Percentiles rank a stretch among this genome's conserved stretches.
phyloP scores from a whole-genome alignment of 2,797 vertebrate species.

The Danio tinwini region DNA sequence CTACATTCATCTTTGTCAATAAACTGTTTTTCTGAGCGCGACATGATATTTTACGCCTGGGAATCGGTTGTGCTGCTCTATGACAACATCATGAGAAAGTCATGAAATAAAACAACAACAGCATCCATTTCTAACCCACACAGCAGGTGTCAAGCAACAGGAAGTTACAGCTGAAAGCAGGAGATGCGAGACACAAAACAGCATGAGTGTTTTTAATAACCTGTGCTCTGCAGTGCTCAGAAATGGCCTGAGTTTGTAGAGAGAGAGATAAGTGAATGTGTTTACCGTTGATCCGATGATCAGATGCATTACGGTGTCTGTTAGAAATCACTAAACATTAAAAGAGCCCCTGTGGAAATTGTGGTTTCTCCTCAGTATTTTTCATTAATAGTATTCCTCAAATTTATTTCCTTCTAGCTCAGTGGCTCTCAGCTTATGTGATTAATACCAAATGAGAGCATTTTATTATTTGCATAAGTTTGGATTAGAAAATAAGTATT shows the following conservation, averaged over 20 bases:
- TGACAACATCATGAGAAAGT: background rate
- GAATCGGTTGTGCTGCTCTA: background rate
- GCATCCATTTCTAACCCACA: background rate
- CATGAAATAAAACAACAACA: background rate
- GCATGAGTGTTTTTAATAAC: constrained; percentile 23
- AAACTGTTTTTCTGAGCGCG: background rate
- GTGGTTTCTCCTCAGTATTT: background rate
- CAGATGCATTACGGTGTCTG: background rate
- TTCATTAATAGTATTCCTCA: background rate
- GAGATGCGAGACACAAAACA: constrained; percentile 12
- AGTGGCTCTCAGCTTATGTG: background rate
- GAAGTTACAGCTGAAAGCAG: background rate
- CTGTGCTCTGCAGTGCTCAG: background rate
- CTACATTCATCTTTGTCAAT: background rate
- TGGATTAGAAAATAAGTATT: background rate
- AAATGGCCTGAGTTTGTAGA: background rate
- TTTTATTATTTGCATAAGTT: background rate
- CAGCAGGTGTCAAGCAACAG: constrained; percentile 8
- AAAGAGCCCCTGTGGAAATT: background rate
- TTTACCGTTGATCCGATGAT: background rate
- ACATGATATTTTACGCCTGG: background rate
- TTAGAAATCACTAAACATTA: background rate
- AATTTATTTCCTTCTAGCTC: background rate
- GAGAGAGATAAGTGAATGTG: background rate
- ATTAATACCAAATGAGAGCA: background rate